phyloP scores from a whole-genome alignment of 2,113 vertebrate species.

The Thoracochromis brauschi region DNA sequence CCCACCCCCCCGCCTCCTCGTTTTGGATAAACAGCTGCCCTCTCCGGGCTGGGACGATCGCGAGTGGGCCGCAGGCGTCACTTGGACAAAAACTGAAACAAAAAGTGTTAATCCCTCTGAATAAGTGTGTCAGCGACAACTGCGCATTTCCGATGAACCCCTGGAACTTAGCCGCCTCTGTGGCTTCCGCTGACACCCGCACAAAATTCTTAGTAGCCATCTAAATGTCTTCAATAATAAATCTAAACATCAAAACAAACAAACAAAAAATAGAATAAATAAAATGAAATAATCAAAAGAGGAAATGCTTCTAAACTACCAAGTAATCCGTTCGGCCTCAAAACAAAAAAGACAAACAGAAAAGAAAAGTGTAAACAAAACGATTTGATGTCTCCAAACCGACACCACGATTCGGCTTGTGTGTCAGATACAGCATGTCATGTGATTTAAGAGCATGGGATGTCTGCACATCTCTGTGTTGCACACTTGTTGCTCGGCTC shows the following conservation, averaged over 20 bases:
- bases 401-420: background rate
- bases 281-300: background rate
- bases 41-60: background rate
- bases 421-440: background rate
- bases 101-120: conserved; percentile 41
- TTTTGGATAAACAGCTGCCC: conserved; percentile 28
- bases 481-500: conserved; percentile 53
- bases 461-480: background rate
- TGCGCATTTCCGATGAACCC: conserved; percentile 43
- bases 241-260: background rate
- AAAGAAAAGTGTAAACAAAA: background rate
- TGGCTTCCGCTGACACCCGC: conserved; percentile 2
- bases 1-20: background rate
- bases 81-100: conserved; percentile 51
- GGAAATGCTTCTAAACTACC: background rate
- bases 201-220: background rate
- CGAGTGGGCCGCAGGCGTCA: conserved; percentile 31
- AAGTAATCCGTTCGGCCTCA: no score
- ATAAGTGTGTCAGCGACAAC: conserved; percentile 17
- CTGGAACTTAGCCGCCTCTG: background rate
- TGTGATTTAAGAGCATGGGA: background rate
- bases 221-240: background rate
- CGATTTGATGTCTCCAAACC: background rate
- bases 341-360: background rate
- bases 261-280: background rate